phyloP scores from a whole-genome alignment of 1,140 invertebrate species.

The Camponotus pennsylvanicus region DNA sequence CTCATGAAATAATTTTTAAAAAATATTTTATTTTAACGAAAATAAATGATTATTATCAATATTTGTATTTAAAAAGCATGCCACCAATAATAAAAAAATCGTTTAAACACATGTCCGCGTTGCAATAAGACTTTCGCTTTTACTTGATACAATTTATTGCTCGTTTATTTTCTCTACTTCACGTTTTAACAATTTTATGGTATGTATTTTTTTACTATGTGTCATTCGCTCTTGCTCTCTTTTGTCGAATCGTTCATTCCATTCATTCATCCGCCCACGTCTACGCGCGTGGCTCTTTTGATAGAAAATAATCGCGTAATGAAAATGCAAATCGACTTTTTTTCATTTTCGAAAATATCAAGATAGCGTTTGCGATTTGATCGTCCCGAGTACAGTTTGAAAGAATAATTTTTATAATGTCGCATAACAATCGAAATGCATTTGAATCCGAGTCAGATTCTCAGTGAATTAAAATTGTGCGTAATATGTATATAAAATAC shows the following conservation, averaged over 20 bases:
- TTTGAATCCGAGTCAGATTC: background rate
- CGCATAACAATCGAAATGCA: background rate
- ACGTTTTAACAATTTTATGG: slow-evolving; percentile 56
- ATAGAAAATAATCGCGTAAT: background rate
- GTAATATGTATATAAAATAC: too few species aligned
- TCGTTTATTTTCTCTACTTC: slow-evolving; percentile 53
- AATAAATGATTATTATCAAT: too few species aligned
- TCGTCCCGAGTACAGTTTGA: background rate
- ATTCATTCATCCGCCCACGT: background rate
- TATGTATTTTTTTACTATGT: slow-evolving; percentile 18
- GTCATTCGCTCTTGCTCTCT: slow-evolving; percentile 44
- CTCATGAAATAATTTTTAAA: too few species aligned
- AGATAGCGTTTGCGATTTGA: slow-evolving; percentile 10
- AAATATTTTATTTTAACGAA: too few species aligned
- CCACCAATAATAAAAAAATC: too few species aligned
- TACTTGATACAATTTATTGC: slow-evolving; percentile 46
- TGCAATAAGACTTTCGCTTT: slow-evolving; percentile 5
- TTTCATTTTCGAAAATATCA: background rate
- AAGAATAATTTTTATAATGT: background rate
- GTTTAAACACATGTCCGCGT: background rate
- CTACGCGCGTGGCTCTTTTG: background rate
- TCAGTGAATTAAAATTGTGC: background rate
- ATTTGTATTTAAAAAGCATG: too few species aligned
- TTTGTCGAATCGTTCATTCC: slow-evolving; percentile 10
- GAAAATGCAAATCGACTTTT: background rate